Percentiles rank a stretch among this genome's conserved stretches.
phyloP scores from a whole-genome alignment of 2,797 vertebrate species.

The Mus spretus region DNA sequence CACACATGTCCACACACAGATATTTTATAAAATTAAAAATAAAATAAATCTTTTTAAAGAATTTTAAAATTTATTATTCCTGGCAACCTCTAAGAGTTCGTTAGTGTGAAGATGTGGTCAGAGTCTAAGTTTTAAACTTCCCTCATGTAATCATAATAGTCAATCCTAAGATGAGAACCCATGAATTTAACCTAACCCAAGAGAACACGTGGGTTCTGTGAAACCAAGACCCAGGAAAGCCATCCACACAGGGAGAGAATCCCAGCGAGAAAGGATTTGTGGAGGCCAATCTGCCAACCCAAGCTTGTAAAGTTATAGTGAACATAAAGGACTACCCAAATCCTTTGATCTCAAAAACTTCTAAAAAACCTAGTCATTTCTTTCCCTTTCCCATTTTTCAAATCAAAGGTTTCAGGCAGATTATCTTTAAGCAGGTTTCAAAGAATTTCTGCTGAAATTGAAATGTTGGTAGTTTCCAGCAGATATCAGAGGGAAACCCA shows the following conservation, averaged over 20 bases:
- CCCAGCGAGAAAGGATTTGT: constrained; percentile 30
- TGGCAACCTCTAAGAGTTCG: neutral
- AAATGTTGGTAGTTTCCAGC: constrained; percentile 73
- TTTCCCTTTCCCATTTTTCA: constrained; percentile 74
- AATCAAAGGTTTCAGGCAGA: constrained; percentile 76
- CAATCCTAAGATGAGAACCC: neutral
- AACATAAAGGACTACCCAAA: constrained; percentile 77
- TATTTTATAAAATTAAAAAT: neutral
- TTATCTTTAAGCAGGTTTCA: constrained; percentile 79
- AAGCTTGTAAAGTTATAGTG: constrained; percentile 72
- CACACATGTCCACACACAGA: neutral
- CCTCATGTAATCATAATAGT: neutral
- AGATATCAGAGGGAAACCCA: constrained; percentile 64
- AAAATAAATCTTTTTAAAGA: neutral
- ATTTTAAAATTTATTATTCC: neutral
- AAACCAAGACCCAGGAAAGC: constrained; percentile 4
- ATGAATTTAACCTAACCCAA: constrained; percentile 44
- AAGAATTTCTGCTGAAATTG: constrained; percentile 77
- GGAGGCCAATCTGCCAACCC: neutral
- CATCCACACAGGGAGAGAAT: neutral
- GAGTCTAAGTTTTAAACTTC: constrained; percentile 18
- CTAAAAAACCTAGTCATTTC: constrained; percentile 74
- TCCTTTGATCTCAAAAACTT: constrained; percentile 76
- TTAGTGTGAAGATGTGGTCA: constrained; percentile 7
- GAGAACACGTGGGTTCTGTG: neutral